Evolutionary conservation across 2,888 invertebrate genomes (phyloP).

Genomic region (Stenodema calcarata): DNA sequence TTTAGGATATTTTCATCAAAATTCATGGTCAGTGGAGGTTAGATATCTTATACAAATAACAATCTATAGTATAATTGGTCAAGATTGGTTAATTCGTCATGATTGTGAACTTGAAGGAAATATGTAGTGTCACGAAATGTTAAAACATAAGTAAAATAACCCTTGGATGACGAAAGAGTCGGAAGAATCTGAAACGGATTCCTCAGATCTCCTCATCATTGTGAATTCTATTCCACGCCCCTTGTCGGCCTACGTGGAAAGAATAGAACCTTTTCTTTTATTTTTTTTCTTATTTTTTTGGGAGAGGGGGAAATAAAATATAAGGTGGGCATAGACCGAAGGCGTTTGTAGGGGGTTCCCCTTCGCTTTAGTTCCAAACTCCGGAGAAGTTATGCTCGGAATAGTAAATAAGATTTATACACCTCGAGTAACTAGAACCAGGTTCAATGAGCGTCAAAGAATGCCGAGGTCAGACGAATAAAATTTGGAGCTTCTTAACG

Average conservation of each 20-base stretch:
- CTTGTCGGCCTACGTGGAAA: background rate
- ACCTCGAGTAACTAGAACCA: background rate
- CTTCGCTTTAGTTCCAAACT: background rate
- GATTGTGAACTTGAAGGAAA: too few relatives aligned
- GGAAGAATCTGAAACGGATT: constrained; percentile 28
- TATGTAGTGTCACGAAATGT: too few relatives aligned
- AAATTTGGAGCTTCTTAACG: background rate
- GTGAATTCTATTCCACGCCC: constrained; percentile 15
- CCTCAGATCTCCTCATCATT: constrained; percentile 16
- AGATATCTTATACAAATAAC: too few relatives aligned
- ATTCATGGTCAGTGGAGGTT: too few relatives aligned
- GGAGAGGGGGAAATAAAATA: constrained; percentile 2
- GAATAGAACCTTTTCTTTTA: background rate
- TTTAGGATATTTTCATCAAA: too few relatives aligned
- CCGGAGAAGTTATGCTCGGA: background rate
- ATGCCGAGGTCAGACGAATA: background rate
- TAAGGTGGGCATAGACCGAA: background rate
- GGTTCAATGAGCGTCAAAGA: constrained; percentile 2
- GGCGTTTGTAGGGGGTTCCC: background rate
- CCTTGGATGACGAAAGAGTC: background rate
- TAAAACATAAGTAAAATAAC: background rate
- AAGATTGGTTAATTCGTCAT: too few relatives aligned
- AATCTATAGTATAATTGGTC: too few relatives aligned
- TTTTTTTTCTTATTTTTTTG: background rate
- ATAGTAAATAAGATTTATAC: background rate